Evolutionary conservation across 2,797 vertebrate genomes (phyloP).

Genomic region (Argya squamiceps): DNA sequence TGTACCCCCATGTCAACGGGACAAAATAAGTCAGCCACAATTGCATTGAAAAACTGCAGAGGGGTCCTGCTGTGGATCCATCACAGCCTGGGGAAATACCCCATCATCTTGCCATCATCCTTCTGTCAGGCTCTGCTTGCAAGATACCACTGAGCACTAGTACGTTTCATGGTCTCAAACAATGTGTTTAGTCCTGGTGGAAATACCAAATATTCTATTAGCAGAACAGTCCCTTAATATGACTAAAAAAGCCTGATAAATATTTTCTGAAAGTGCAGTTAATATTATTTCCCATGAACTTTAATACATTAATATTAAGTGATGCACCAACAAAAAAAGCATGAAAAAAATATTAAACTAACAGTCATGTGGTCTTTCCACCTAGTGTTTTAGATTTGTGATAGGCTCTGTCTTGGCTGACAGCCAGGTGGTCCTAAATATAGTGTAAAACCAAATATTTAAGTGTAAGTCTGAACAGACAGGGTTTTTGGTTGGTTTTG

Average conservation of each 20-base stretch:
- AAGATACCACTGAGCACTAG: neutral
- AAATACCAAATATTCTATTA: neutral
- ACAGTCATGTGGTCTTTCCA: neutral
- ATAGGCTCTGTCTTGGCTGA: neutral
- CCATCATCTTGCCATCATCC: neutral
- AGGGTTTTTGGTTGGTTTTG: neutral
- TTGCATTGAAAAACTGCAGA: neutral
- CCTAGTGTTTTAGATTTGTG: neutral
- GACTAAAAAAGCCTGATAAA: neutral
- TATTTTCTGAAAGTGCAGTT: neutral
- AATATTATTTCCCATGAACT: neutral
- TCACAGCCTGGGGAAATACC: neutral
- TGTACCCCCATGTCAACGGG: neutral
- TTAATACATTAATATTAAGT: neutral
- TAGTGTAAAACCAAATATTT: constrained; percentile 75
- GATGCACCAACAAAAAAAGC: neutral
- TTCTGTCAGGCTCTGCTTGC: neutral
- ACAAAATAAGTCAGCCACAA: neutral
- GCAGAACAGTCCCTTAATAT: neutral
- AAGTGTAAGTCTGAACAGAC: constrained; percentile 49
- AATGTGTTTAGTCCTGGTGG: neutral
- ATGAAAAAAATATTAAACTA: neutral
- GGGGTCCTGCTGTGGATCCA: fast-evolving
- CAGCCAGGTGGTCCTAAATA: constrained; percentile 62
- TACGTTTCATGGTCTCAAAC: neutral